phyloP scores from a whole-genome alignment of 1,140 invertebrate genomes.

The Drosophila nasuta region DNA sequence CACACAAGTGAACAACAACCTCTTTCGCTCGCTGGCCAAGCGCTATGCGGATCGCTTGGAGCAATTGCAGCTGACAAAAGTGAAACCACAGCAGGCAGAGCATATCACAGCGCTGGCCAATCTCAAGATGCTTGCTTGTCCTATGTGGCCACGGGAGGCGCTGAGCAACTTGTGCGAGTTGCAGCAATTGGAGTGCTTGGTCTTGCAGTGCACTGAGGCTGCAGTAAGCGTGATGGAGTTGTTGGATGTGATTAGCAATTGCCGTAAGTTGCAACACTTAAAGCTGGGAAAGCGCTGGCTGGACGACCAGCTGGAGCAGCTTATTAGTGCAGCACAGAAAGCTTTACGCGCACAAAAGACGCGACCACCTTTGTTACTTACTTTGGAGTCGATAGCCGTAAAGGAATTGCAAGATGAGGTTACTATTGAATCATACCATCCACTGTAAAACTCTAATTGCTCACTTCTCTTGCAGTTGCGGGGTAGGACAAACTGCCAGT shows the following conservation, averaged over 20 bases:
- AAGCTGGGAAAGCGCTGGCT: slow-evolving; percentile 51
- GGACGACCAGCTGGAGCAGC: slow-evolving; percentile 5
- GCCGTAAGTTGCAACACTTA: slow-evolving; percentile 46
- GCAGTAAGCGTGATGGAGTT: slow-evolving; percentile 16
- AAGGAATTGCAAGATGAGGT: slow-evolving; percentile 14
- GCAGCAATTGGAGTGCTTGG: slow-evolving; percentile 47
- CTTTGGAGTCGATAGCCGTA: slow-evolving; percentile 15
- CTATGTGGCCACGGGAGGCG: slow-evolving; percentile 48
- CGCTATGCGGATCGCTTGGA: slow-evolving; percentile 44
- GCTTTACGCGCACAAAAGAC: background rate
- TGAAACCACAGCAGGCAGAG: slow-evolving; percentile 35
- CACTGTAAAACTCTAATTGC: background rate
- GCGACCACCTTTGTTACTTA: slow-evolving; percentile 24
- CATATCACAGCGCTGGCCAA: slow-evolving; percentile 30
- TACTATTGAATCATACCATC: background rate
- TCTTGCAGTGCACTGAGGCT: slow-evolving; percentile 38
- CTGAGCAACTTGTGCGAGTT: slow-evolving; percentile 33
- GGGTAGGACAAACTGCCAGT: background rate
- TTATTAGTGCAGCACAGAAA: slow-evolving; percentile 19
- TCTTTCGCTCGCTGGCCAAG: slow-evolving; percentile 36
- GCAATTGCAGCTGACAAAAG: slow-evolving; percentile 45
- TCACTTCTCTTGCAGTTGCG: slow-evolving; percentile 7
- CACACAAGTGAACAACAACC: slow-evolving; percentile 29
- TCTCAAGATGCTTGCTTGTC: slow-evolving; percentile 47
- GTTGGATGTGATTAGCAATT: slow-evolving; percentile 30